Percentiles rank a stretch among this genome's conserved stretches.
phyloP scores from a whole-genome alignment of 1,140 invertebrate genomes.

The Bombus terrestris region DNA sequence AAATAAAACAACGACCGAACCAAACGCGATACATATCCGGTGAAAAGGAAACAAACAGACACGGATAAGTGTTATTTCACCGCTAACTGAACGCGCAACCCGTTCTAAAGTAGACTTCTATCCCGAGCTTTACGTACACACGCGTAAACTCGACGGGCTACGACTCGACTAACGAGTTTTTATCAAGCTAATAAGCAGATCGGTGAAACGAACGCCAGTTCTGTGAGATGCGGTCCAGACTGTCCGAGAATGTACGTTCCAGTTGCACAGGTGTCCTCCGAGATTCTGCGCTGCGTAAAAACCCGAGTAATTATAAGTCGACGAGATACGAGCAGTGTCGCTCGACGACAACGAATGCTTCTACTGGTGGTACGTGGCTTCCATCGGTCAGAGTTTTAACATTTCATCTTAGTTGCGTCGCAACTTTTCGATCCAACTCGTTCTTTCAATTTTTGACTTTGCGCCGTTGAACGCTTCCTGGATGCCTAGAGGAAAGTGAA shows the following conservation, averaged over 20 bases:
- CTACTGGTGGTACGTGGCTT: not conserved
- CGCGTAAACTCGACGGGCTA: too few species aligned
- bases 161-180: conserved; percentile 43
- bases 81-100: conserved; percentile 25
- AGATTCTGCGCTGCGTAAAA: not conserved
- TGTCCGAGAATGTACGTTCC: conserved; percentile 12
- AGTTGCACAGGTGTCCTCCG: conserved; percentile 17
- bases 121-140: not conserved
- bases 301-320: not conserved
- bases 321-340: not conserved
- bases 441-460: too few species aligned
- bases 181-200: conserved; percentile 44
- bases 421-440: not conserved
- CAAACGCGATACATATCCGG: not conserved
- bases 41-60: not conserved
- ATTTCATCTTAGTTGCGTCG: not conserved
- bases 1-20: not conserved
- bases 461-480: too few species aligned
- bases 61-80: conserved; percentile 3
- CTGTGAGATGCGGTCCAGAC: not conserved
- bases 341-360: not conserved
- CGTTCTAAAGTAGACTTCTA: conserved; percentile 23
- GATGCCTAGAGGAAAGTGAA: too few species aligned
- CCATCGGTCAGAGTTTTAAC: not conserved
- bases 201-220: conserved; percentile 36